Evolutionary conservation across 2,888 invertebrate species (phyloP).

Genomic region (Drosophila rellima): DNA sequence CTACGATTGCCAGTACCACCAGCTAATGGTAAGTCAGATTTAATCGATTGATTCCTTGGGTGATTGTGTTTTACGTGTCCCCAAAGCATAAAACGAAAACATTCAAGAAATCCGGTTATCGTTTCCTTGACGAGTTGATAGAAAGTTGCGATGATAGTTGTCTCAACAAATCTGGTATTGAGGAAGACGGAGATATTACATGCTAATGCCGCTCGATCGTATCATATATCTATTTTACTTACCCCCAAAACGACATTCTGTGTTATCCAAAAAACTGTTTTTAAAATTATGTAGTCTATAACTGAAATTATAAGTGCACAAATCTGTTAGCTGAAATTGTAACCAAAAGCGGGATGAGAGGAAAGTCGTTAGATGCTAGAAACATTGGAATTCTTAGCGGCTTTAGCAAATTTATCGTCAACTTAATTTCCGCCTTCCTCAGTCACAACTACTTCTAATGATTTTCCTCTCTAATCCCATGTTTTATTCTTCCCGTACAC

Average conservation of each 20-base stretch:
- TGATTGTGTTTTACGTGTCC: conserved; percentile 9
- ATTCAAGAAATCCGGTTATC: conserved; percentile 68
- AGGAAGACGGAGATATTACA: conserved; percentile 51
- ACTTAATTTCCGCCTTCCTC: conserved; percentile 39
- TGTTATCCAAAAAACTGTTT: neutral
- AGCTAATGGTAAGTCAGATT: conserved; percentile 59
- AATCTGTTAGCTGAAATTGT: conserved; percentile 10
- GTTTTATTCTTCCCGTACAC: conserved; percentile 20
- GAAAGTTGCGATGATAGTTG: conserved; percentile 61
- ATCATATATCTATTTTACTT: conserved; percentile 1
- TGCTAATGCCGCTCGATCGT: conserved; percentile 35
- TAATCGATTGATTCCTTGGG: neutral
- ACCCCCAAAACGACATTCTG: conserved; percentile 7
- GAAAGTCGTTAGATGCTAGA: conserved; percentile 55
- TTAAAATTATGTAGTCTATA: conserved; percentile 45
- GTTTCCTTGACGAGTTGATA: conserved; percentile 61
- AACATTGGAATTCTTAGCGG: conserved; percentile 34
- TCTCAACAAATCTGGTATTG: conserved; percentile 36
- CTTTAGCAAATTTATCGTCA: conserved; percentile 16
- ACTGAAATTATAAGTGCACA: conserved; percentile 49
- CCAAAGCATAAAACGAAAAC: conserved; percentile 55
- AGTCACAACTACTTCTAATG: conserved; percentile 50
- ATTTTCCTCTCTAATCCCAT: conserved; percentile 59
- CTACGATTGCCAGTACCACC: conserved; percentile 75
- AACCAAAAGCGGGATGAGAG: conserved; percentile 31